Evolutionary conservation across 1,140 invertebrate genomes (phyloP).

Genomic region (Drosophila takahashii): DNA sequence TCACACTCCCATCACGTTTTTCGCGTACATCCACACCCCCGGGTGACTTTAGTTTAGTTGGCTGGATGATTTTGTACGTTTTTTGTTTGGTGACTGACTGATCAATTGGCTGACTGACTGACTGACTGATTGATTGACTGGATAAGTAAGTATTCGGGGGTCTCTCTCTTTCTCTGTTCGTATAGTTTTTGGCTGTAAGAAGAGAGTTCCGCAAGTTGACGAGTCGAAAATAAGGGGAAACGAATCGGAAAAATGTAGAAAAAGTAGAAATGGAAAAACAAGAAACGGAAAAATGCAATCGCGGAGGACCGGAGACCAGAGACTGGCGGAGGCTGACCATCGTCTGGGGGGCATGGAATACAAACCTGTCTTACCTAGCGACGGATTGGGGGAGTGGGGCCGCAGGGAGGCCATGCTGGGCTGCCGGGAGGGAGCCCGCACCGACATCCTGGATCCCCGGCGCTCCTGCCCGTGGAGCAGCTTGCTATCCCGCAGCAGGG

Average conservation of each 20-base stretch:
- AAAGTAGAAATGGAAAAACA: conserved; percentile 26
- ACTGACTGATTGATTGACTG: conserved; percentile 53
- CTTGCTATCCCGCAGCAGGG: conserved; percentile 92
- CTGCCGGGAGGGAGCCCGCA: conserved; percentile 91
- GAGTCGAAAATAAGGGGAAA: conserved; percentile 48
- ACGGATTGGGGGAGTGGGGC: conserved; percentile 91
- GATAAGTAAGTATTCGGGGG: conserved; percentile 32
- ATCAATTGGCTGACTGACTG: conserved; percentile 53
- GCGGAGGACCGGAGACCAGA: conserved; percentile 22
- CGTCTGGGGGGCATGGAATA: conserved; percentile 64
- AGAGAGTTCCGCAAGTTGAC: conserved; percentile 58
- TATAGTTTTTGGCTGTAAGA: conserved; percentile 48
- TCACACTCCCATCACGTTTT: conserved; percentile 31
- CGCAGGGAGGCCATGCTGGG: conserved; percentile 92
- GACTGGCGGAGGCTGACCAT: conserved; percentile 10
- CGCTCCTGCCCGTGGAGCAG: conserved; percentile 91
- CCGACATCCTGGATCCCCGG: conserved; percentile 91
- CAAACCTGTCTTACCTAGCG: conserved; percentile 89
- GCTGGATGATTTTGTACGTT: conserved; percentile 53
- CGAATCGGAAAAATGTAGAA: conserved; percentile 1
- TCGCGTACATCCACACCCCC: conserved; percentile 6
- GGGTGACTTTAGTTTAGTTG: conserved; percentile 23
- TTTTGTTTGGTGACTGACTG: conserved; percentile 60
- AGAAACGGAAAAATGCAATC: conserved; percentile 30
- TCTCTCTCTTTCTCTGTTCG: conserved; percentile 21